These are phyloP conservation scores for Pachyseris speciosa DNA, from an alignment of 64 coral and sea anemone species.

Conservation along the genomic window DNA sequence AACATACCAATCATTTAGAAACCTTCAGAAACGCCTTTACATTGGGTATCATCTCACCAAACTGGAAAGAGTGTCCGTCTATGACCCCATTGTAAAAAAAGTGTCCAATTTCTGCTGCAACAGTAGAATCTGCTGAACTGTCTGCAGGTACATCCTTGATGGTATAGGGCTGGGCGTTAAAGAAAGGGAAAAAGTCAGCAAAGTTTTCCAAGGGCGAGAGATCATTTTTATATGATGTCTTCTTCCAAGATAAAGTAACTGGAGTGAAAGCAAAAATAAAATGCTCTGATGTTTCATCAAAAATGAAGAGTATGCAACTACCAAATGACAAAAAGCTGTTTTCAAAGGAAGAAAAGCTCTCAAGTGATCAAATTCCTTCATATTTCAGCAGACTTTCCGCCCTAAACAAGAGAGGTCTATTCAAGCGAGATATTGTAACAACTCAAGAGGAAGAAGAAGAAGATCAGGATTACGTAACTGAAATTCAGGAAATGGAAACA, in stretches of 20 bases:
- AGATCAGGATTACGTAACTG: neutral
- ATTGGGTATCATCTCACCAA: neutral
- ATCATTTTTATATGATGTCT: neutral
- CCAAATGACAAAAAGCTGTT: constrained; percentile 8
- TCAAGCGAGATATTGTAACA: neutral
- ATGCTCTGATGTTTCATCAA: neutral
- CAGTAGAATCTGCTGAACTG: neutral
- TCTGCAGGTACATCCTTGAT: neutral
- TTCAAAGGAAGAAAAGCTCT: constrained; percentile 1
- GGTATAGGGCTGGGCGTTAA: neutral
- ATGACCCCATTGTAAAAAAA: neutral
- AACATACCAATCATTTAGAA: neutral
- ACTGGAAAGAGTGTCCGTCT: neutral
- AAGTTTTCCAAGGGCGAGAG: neutral
- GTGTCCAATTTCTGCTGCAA: neutral
- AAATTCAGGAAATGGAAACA: constrained; percentile 3
- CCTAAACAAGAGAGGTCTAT: neutral
- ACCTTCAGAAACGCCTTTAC: neutral
- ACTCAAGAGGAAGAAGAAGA: constrained; percentile 3
- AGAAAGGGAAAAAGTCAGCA: neutral
- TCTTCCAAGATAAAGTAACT: constrained; percentile 37
- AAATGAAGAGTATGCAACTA: constrained; percentile 1
- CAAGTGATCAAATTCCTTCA: constrained; percentile 19
- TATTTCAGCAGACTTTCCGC: constrained; percentile 3
- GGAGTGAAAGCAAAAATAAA: constrained; percentile 28